Conservation (phyloP, 2,797 vertebrate species). For the Spinus pinus region DNA sequence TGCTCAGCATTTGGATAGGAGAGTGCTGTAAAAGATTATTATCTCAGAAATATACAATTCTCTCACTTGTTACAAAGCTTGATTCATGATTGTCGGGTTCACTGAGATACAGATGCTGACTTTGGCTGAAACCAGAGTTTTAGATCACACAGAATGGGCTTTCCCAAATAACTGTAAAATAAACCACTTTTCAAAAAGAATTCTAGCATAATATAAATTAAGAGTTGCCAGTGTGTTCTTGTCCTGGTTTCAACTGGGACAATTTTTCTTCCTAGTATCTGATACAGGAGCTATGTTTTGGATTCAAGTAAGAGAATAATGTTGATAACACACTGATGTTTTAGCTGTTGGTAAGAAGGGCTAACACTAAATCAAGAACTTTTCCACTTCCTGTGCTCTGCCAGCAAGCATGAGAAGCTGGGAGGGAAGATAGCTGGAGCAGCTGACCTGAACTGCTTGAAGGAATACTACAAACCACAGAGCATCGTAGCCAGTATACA, state of each 20-base stretch:
- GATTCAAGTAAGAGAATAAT: background rate
- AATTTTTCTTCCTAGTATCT: background rate
- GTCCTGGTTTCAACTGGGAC: background rate
- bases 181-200: background rate
- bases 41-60: background rate
- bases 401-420: background rate
- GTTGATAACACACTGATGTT: background rate
- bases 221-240: background rate
- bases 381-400: background rate
- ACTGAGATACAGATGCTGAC: background rate
- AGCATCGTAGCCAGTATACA: rapidly evolving
- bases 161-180: background rate
- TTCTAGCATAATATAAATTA: background rate
- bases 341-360: background rate
- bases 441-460: background rate
- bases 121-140: background rate
- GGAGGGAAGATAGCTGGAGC: rapidly evolving
- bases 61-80: background rate
- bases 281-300: background rate
- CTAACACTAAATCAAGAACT: background rate
- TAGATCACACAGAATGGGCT: background rate
- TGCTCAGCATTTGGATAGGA: background rate
- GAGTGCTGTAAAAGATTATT: background rate
- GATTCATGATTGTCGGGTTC: background rate
- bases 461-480: background rate